These are phyloP conservation scores for Pterocles burchelli DNA, from an alignment of 2,113 vertebrate species.

Conservation along the genomic window DNA sequence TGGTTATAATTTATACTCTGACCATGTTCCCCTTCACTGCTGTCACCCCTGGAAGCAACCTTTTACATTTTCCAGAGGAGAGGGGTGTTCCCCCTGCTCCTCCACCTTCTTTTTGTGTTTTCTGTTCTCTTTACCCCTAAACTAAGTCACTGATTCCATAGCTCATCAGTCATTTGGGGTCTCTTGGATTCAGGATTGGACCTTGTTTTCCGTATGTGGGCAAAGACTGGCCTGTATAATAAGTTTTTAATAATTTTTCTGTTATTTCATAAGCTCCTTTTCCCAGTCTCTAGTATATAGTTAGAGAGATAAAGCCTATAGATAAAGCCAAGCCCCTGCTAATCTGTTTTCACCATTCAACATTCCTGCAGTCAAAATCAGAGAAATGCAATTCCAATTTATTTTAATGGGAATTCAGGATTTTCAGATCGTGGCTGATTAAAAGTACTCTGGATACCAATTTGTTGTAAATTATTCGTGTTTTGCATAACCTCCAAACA, in stretches of 20 bases:
- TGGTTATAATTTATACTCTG: neutral
- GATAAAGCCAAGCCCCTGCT: neutral
- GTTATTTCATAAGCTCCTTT: neutral
- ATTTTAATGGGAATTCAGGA: slow-evolving; percentile 19
- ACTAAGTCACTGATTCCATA: neutral
- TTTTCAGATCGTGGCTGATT: neutral
- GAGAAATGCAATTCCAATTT: neutral
- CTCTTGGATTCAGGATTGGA: neutral
- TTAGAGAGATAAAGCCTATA: neutral
- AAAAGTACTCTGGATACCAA: neutral
- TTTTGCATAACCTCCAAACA: neutral
- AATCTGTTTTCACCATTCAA: neutral
- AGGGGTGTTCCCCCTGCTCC: accelerated
- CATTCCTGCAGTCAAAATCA: neutral
- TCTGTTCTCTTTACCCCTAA: neutral
- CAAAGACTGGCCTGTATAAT: neutral
- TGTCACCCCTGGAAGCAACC: neutral
- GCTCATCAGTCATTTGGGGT: neutral
- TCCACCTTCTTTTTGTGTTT: neutral
- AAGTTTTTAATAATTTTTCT: neutral
- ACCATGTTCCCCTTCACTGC: neutral
- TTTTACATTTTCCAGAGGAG: neutral
- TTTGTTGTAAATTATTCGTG: neutral
- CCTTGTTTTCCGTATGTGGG: neutral
- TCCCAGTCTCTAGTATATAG: neutral